Evolutionary conservation across 1,140 invertebrate species (phyloP).

Genomic region (Zaprionus gabonicus): DNA sequence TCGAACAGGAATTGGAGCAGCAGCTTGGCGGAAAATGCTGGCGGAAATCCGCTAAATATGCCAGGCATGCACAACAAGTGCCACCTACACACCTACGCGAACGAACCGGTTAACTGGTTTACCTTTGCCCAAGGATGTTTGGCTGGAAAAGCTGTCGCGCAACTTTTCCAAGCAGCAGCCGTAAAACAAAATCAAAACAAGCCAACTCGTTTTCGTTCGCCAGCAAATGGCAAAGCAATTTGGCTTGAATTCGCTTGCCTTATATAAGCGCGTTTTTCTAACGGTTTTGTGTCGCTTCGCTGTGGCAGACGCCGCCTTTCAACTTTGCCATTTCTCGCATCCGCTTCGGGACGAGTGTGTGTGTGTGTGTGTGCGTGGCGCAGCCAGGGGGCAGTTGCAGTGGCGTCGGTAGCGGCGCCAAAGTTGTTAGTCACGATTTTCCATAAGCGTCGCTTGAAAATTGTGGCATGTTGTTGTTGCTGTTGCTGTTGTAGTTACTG

Average conservation of each 20-base stretch:
- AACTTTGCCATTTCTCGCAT: constrained; percentile 70
- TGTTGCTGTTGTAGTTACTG: constrained; percentile 28
- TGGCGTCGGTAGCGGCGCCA: constrained; percentile 36
- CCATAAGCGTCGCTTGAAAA: constrained; percentile 47
- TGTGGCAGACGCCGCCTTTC: constrained; percentile 60
- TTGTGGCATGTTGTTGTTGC: constrained; percentile 58
- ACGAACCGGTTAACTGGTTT: constrained; percentile 74
- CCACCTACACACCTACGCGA: constrained; percentile 40
- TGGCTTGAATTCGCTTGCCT: constrained; percentile 42
- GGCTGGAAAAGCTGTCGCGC: constrained; percentile 63
- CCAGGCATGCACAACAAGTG: constrained; percentile 28
- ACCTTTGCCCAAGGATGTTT: constrained; percentile 80
- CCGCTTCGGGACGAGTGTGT: constrained; percentile 35
- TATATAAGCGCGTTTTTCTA: constrained; percentile 66
- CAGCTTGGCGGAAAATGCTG: constrained; percentile 1
- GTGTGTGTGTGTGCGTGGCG: constrained; percentile 29
- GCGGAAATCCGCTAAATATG: constrained; percentile 44
- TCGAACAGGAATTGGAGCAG: constrained; percentile 29
- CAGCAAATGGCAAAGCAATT: constrained; percentile 66
- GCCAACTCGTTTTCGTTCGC: constrained; percentile 65
- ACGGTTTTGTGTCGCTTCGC: constrained; percentile 34
- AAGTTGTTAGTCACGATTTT: constrained; percentile 47
- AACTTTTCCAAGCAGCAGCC: constrained; percentile 59
- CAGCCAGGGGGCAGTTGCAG: constrained; percentile 16
- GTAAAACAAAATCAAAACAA: constrained; percentile 62